Evolutionary conservation across 2,797 vertebrate species (phyloP).

Genomic region (Kryptopterus vitreolus): DNA sequence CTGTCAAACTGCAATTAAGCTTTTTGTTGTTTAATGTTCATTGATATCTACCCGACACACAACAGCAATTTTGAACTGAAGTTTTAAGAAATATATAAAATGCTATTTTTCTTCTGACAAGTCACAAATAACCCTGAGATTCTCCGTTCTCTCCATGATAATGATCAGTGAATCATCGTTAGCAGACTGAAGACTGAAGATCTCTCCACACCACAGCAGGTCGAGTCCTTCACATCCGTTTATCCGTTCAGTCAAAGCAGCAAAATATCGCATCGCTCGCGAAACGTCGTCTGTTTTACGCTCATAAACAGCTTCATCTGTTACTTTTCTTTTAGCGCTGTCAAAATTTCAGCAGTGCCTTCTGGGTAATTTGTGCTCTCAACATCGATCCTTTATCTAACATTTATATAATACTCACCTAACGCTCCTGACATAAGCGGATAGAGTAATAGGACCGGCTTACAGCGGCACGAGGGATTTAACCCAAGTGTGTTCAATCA

Average conservation of each 20-base stretch:
- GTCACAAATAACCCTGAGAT: neutral
- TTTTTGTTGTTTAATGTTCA: too few relatives aligned
- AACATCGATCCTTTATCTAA: neutral
- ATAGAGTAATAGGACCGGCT: slow-evolving; percentile 2
- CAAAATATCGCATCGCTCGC: too few relatives aligned
- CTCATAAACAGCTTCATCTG: neutral
- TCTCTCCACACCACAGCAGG: neutral
- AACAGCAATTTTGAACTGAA: too few relatives aligned
- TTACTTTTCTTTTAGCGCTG: neutral
- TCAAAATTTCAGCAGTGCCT: neutral
- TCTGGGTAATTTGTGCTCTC: neutral
- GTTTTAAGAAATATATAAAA: too few relatives aligned
- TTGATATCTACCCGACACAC: too few relatives aligned
- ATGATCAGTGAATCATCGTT: neutral
- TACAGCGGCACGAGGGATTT: neutral
- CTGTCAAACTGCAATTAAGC: too few relatives aligned
- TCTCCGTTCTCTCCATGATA: neutral
- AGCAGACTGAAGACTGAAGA: neutral
- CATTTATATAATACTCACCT: neutral
- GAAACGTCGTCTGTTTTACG: neutral
- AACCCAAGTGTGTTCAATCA: slow-evolving; percentile 5
- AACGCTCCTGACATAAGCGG: neutral
- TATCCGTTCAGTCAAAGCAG: too few relatives aligned
- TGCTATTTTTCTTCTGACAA: neutral
- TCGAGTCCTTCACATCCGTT: neutral